Evolutionary conservation across 2,113 vertebrate genomes (phyloP), one percentile per base, ranked within the genome.

Genomic region (Micronycteris hirsuta): DNA sequence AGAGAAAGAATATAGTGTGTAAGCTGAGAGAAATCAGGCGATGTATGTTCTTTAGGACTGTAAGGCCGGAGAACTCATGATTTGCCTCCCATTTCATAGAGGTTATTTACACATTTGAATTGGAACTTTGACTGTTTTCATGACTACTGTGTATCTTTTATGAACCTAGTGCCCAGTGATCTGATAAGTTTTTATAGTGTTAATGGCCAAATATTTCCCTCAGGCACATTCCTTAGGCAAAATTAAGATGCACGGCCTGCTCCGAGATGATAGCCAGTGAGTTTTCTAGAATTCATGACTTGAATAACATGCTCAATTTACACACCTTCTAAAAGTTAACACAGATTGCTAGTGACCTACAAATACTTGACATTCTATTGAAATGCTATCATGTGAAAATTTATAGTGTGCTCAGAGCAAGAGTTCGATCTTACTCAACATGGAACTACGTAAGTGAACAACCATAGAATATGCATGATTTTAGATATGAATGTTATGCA

Each of bases 391-490:
- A 13, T 19, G 20, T 49, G 47, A 20, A 74, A 73, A 67, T 45
- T 22, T 19, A 33, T 24, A 71, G 4, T 52, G 10, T 82, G 45
- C 33, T 86, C 38, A 58, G 82, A 45, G n/a, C 58, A 70, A 70
- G 33, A 92, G 19, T 14, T 22, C 58, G 7, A 13, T 38, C 67
- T 70, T 41, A 8, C 41, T 24, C 36, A 14, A 28, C 4, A 7
- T 0, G 1, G 38, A 22, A 17, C 43, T 67, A 2, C 2, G 1
- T 4, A 61, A 52, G 24, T 17, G 6, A 82, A 61, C 10, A 15
- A 2, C 26, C 11, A 1, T 0, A 9, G 4, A 13, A 67, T 43
- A 5, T 4, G 1, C 2, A 0, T 33, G 33, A 26, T 5, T 43
- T 65, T 7, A 77, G 45, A n/a, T 3, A 5, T 0, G 3, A 26